Evolutionary conservation across 2,113 vertebrate species (phyloP), one percentile per base, ranked within the genome.

Genomic region (Girardinichthys multiradiatus): DNA sequence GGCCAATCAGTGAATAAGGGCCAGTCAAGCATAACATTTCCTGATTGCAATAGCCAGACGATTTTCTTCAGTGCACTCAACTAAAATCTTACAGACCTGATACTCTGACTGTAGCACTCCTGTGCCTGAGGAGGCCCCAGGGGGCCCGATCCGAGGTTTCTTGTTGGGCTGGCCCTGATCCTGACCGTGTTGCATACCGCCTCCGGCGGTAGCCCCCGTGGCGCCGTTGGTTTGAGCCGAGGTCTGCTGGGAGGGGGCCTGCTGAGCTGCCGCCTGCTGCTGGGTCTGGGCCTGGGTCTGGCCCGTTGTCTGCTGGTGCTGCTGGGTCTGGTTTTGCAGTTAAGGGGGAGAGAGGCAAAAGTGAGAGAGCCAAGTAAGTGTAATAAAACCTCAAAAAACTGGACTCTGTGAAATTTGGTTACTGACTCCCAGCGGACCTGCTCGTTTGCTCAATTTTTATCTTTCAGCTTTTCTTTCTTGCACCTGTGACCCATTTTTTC

Each of bases 131-230:
- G 94, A 95, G 77, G 95, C 48, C 76, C 95, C 96, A 26, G 97
- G 95, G 87, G 97, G 95, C 82, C 96, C 97, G 0, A 98, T 93
- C 66, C 98, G 96, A 72, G 97, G 94, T 88, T 99, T 99, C 94
- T 99, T 99, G 93, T 94, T 99, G 0, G 96, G 96, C 80, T 97
- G 97, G 76, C 96, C 97, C 94, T 96, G 96, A 80, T 91, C 96
- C 85, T 98, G 97, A 83, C 95, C 77, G 51, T 97, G 97, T 90
- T 97, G 98, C 26, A 98, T 87, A 1, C 94, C 96, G 0, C 94
- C 31, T 0, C 91, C 94, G 0, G 94, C 0, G 0, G 77, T 90
- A 19, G 85, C 92, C 0, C 85, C 94, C 0, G 86, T 86, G 0
- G 92, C 64, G 65, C 97, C 96, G 1, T 98, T 99, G 87, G 97